phyloP scores from a whole-genome alignment of 2,113 vertebrate species.

The Murina feae region DNA sequence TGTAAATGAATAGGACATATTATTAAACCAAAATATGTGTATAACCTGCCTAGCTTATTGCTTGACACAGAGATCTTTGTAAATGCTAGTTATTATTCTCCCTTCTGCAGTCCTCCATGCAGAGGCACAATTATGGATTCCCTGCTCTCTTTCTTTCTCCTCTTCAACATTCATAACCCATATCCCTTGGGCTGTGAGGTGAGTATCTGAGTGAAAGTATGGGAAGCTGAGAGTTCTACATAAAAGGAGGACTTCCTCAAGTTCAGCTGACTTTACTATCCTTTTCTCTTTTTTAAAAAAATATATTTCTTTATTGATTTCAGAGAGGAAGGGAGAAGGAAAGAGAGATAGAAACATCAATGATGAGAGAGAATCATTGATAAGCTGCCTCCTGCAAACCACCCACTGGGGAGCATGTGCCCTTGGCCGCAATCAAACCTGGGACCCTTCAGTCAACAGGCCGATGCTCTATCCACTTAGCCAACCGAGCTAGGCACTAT shows the following conservation, averaged over 20 bases:
- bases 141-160: neutral
- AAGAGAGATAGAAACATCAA: too few relatives aligned
- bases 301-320: too few relatives aligned
- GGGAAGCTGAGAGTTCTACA: neutral
- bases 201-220: neutral
- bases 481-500: too few relatives aligned
- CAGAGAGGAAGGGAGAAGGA: too few relatives aligned
- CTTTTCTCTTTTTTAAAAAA: neutral
- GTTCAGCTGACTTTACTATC: neutral
- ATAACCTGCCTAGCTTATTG: neutral
- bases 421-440: too few relatives aligned
- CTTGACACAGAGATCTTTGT: neutral
- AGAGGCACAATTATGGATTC: neutral
- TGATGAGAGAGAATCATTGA: too few relatives aligned
- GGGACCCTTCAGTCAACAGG: too few relatives aligned
- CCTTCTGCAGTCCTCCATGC: neutral
- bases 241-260: neutral
- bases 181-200: too few relatives aligned
- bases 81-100: neutral
- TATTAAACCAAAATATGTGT: neutral
- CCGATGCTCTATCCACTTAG: too few relatives aligned
- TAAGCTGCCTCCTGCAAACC: too few relatives aligned
- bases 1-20: slow-evolving; percentile 1
- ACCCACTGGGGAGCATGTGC: too few relatives aligned
- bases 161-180: neutral